Base-by-base conservation (phyloP, 2,797 vertebrate genomes). In the Schizopygopsis pylzovi region DNA sequence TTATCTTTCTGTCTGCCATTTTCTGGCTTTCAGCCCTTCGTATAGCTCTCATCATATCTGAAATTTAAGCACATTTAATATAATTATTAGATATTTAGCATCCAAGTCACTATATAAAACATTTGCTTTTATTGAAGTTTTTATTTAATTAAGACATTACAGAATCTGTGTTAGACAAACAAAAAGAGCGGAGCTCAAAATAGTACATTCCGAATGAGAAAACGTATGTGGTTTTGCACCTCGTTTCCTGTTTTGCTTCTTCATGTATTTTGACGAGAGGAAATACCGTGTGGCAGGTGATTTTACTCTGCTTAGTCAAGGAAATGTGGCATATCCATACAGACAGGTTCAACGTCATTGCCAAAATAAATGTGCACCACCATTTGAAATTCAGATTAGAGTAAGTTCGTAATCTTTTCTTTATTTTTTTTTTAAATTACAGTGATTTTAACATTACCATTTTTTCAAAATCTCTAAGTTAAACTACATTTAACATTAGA, bases 1-100 rank as follows among this genome's bases (percentile, higher is more conserved):
- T 92, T 9, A 88, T 86, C 12, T 68, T 54, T 92, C 92, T 94
- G 22, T 90, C 90, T 59, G 90, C 93, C 89, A 90, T 93, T 25
- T 54, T 90, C 72, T 84, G 76, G 67, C 77, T 82, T 71, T 95
- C 93, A 54, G 88, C 72, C 87, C 84, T 92, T 87, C 89, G 89
- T 79, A 90, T 91, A 0, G 89, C 73, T 76, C 90, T 93, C 67
- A 87, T 89, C 59, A 78, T 84, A 56, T 93, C 95, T 95, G 72
- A 6, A 80, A 83, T 49, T 6, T 54, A 80, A 61, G 65, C 10
- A 63, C 10, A 54, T 77, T 63, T 43, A 8, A 61, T 72, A 13
- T 11, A 56, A 25, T 25, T 56, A 37, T 39, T 22, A 33, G 9
- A 6, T n/a, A 73, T 16, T 49, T 37, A 39, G 13, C 47, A 25